Base-by-base conservation (phyloP, 1,140 invertebrate genomes). In the Cherax destructor region DNA sequence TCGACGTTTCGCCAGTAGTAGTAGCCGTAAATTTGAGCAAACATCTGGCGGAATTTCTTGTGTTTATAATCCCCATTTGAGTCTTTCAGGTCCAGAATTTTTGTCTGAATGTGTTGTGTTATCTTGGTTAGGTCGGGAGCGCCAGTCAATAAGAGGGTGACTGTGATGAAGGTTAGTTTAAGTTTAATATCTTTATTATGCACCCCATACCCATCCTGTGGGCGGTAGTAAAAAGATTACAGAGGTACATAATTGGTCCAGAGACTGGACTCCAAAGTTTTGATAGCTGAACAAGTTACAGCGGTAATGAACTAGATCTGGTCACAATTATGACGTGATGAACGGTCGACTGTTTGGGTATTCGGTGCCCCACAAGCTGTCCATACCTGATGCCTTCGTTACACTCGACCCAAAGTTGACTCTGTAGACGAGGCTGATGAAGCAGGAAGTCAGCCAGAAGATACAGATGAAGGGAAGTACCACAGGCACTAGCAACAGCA, bases 31-130 rank as follows among this genome's bases (percentile, higher is more conserved):
- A 41, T 69, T 80, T 86, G 61, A n/a, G 76, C 65, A 80, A 92
- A 91, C 41, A 91, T 24, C 84, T 92, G 92, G 11, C 86, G 87
- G 61, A 92, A 92, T 69, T 92, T 92, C 6, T 72, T 72, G 92
- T 83, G 91, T 65, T 52, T 76, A 56, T 79, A 88, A 13, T 88
- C 50, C 0, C 87, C 88, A 30, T 16, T 7, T 1, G 24, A 52
- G 77, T 91, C 88, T 10, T 24, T 49, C 18, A 69, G 30, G 49
- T 92, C 84, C 49, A 92, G 3, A 47, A 92, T 74, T 52, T 84
- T 85, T 1, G 74, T 56, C 18, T 41, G 18, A 50, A 92, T 49
- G 41, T 80, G 88, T 11, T 49, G 56, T 3, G 76, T 76, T 16
- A 92, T 89, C 72, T 83, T 83, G 41, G 84, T 52, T 4, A 87